Evolutionary conservation across 2,888 invertebrate species (phyloP).

Genomic region (Melinopterus prodromus): DNA sequence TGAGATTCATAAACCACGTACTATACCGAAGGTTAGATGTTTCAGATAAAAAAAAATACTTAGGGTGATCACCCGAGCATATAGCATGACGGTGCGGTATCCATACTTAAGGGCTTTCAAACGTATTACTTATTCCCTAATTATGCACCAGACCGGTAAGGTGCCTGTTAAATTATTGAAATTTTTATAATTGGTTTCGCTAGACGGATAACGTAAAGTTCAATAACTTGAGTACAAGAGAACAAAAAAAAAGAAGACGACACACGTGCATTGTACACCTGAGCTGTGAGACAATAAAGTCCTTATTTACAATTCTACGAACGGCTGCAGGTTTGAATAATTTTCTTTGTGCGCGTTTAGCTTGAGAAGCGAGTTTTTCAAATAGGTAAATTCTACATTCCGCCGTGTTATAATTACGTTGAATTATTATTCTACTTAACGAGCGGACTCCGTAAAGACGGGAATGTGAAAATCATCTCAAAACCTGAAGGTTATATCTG

Average conservation of each 20-base stretch:
- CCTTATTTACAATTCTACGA: background rate
- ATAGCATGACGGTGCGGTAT: slow-evolving; percentile 15
- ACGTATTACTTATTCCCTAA: background rate
- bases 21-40: background rate
- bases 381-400: background rate
- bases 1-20: background rate
- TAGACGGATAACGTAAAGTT: background rate
- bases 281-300: background rate
- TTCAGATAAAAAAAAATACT: background rate
- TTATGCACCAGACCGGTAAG: background rate
- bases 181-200: background rate
- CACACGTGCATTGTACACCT: background rate
- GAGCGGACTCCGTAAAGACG: background rate
- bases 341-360: background rate
- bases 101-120: background rate
- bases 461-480: background rate
- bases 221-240: background rate
- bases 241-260: background rate
- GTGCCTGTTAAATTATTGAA: background rate
- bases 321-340: background rate
- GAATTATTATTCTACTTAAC: background rate
- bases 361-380: background rate
- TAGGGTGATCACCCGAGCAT: slow-evolving; percentile 9
- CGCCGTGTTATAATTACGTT: background rate
- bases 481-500: too few species aligned